Base-by-base conservation (phyloP, 2,797 vertebrate genomes). In the Lophotriccus pileatus region DNA sequence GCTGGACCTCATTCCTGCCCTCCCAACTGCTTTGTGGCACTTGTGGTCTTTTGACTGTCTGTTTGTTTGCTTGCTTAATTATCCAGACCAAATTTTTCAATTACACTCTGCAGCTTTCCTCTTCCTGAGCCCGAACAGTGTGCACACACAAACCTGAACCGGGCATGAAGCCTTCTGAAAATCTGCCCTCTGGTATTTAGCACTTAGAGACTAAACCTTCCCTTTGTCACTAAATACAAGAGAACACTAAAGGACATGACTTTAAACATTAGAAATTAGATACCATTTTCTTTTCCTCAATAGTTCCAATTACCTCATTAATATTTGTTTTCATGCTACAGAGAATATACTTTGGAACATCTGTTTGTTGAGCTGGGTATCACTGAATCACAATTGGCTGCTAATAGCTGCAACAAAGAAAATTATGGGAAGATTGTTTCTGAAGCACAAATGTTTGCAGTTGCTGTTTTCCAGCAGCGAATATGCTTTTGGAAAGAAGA, bases 381-480 rank as follows among this genome's bases (percentile, higher is more conserved):
- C 95, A 95, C 84, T 95, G 97, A 98, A 97, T 97, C 97, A 97
- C 97, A 98, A 98, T 97, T 96, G 97, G 92, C 95, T 87, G 87
- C 97, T 98, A 97, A 98, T 96, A 96, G 97, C 97, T 95, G 81
- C 94, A 97, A 97, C 97, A 98, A 98, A 98, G 97, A 98, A 98
- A 98, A 98, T 98, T 97, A 98, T 98, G 95, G 95, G 95, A 98
- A 97, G 95, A 97, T 97, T 96, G 95, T 97, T 97, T 97, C 93
- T 93, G 86, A 94, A 96, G 95, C 95, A 89, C 96, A 97, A 98
- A 97, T 96, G 97, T 93, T 97, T 97, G 96, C 94, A 90, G 89
- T 95, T 96, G 87, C 95, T 97, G 95, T 97, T 98, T 97, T 97
- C 97, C 97, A 97, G 94, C 95, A 96, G 95, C 5, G 95, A 98